A percentile compares a stretch with the other conserved stretches of the same genome.
Evolutionary conservation across 1,140 invertebrate genomes (phyloP).

Genomic region (Drosophila mauritiana): DNA sequence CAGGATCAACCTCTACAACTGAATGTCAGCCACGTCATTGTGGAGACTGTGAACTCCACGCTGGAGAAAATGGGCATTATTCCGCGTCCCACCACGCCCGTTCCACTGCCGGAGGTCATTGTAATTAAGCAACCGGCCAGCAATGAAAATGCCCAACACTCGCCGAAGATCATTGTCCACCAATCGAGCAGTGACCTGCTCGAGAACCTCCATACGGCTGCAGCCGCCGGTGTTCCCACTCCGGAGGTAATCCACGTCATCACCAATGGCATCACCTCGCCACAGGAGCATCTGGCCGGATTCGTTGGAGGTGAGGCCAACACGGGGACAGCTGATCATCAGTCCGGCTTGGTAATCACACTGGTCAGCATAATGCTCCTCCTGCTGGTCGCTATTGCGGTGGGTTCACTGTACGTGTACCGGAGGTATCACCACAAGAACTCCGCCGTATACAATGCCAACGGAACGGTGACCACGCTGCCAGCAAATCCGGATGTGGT

Average conservation of each 20-base stretch:
- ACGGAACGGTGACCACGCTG: slow-evolving; percentile 45
- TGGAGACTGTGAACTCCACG: slow-evolving; percentile 76
- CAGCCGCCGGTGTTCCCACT: slow-evolving; percentile 51
- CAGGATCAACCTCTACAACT: slow-evolving; percentile 29
- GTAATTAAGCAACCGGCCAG: slow-evolving; percentile 68
- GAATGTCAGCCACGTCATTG: slow-evolving; percentile 77
- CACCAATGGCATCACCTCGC: slow-evolving; percentile 52
- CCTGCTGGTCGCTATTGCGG: slow-evolving; percentile 60
- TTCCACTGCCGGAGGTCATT: slow-evolving; percentile 72
- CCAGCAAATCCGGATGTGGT: slow-evolving; percentile 49
- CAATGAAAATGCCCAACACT: slow-evolving; percentile 55
- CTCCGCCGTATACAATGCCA: slow-evolving; percentile 57
- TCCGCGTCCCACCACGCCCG: slow-evolving; percentile 41
- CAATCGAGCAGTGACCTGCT: slow-evolving; percentile 68
- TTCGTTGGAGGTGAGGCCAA: slow-evolving; percentile 51
- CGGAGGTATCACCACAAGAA: slow-evolving; percentile 74
- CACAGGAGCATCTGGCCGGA: slow-evolving; percentile 69
- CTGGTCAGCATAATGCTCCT: slow-evolving; percentile 67
- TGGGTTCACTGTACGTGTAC: slow-evolving; percentile 74
- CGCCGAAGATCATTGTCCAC: slow-evolving; percentile 79
- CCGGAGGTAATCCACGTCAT: slow-evolving; percentile 82
- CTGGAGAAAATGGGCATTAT: slow-evolving; percentile 84
- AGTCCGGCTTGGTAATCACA: slow-evolving; percentile 65
- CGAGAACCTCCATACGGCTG: slow-evolving; percentile 68
- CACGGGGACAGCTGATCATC: slow-evolving; percentile 51